Percentiles rank a stretch among this genome's conserved stretches.
Conservation (phyloP, 2,888 invertebrate species). For the Nudaria mundana region DNA sequence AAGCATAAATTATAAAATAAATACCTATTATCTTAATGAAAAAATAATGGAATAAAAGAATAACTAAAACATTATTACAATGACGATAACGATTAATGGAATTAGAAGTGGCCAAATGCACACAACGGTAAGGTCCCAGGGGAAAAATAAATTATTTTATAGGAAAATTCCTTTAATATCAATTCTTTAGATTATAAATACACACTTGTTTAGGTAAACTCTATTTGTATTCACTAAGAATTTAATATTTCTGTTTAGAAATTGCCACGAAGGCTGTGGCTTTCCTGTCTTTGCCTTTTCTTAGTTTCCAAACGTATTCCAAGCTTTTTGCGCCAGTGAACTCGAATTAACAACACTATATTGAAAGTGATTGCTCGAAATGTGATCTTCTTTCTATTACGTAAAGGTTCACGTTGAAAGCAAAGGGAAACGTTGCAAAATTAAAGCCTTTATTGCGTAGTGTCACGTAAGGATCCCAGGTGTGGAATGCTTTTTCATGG, state of each 20-base stretch:
- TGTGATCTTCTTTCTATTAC: conserved; percentile 24
- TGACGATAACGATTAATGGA: too few species aligned
- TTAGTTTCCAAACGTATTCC: conserved; percentile 56
- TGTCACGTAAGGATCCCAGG: conserved; percentile 74
- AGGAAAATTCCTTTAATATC: too few species aligned
- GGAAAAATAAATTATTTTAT: too few species aligned
- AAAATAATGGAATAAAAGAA: too few species aligned
- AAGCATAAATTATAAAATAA: too few species aligned
- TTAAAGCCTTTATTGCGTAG: conserved; percentile 62
- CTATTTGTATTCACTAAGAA: neutral
- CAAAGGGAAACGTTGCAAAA: conserved; percentile 30
- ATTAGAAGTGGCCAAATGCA: too few species aligned
- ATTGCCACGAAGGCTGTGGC: conserved; percentile 10
- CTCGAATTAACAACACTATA: conserved; percentile 49
- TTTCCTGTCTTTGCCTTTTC: conserved; percentile 31
- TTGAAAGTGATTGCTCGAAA: too few species aligned
- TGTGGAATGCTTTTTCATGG: conserved; percentile 71
- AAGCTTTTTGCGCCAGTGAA: conserved; percentile 71
- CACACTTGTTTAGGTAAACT: neutral
- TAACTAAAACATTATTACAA: too few species aligned
- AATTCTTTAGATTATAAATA: too few species aligned
- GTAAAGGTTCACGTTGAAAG: conserved; percentile 27
- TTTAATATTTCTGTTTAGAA: conserved; percentile 23
- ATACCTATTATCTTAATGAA: too few species aligned
- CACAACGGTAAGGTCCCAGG: too few species aligned